Conservation (phyloP, 2,797 vertebrate species). For the Alcedo atthis region DNA sequence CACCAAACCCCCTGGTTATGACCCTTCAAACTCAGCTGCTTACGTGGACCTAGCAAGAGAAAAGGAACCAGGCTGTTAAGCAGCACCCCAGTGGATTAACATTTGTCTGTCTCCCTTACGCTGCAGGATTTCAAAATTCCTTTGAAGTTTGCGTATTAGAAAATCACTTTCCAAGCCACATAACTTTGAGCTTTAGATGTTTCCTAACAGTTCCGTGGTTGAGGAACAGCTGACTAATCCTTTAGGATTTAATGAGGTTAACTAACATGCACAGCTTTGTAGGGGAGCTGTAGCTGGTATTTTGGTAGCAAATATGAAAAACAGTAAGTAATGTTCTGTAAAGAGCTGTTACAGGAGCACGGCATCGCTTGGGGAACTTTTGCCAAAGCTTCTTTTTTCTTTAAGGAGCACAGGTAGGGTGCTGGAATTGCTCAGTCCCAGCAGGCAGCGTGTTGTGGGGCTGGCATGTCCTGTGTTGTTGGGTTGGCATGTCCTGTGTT, state of each 20-base stretch:
- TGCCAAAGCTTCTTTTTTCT: background rate
- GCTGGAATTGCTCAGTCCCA: background rate
- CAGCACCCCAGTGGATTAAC: slow-evolving; percentile 67
- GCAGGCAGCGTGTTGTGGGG: background rate
- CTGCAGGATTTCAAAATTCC: slow-evolving; percentile 65
- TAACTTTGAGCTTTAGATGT: slow-evolving; percentile 58
- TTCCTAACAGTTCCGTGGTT: slow-evolving; percentile 53
- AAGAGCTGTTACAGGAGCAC: background rate
- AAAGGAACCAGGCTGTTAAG: slow-evolving; percentile 60
- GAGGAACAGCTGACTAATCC: slow-evolving; percentile 68
- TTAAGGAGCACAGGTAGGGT: background rate
- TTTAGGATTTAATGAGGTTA: slow-evolving; percentile 70
- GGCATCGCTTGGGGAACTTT: background rate
- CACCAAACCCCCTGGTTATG: background rate
- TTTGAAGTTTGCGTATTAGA: slow-evolving; percentile 76
- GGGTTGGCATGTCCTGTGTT: background rate
- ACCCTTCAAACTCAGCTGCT: slow-evolving; percentile 25
- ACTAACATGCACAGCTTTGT: slow-evolving; percentile 31
- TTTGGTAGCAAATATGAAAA: slow-evolving; percentile 25
- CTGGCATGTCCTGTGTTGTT: background rate
- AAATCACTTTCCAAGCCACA: slow-evolving; percentile 73
- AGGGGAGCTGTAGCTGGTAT: slow-evolving; percentile 16
- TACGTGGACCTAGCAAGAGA: slow-evolving; percentile 41
- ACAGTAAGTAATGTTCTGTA: background rate
- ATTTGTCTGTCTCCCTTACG: slow-evolving; percentile 34